Base-by-base conservation (phyloP, 2,888 invertebrate species). In the Epirrita christyi region DNA sequence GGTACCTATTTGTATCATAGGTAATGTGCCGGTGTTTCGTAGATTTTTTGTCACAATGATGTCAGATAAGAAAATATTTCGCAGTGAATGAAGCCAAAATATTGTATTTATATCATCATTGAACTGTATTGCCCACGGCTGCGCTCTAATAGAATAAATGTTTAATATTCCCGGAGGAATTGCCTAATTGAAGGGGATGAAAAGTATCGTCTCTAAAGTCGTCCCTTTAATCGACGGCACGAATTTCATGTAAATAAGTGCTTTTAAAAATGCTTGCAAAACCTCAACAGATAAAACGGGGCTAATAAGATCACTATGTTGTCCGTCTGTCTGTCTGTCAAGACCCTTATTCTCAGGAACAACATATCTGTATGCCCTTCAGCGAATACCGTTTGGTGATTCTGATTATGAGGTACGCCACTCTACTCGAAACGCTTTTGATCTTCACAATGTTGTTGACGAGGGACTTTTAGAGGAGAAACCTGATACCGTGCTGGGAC, bases 1-100 rank as follows among this genome's bases (percentile, higher is more conserved):
- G 67, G 60, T 66, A 66, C 67, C 36, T 54, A 59, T 59, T 58
- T 48, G 58, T 57, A 59, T 63, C 55, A 47, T 59, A 37, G 40
- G n/a, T 38, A 11, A 14, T 27, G 46, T 37, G 28, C 34, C 32
- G 32, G 48, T 42, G 32, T 41, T 34, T 36, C 36, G 44, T 37
- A 36, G 42, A 48, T 54, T 55, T 55, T 43, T 55, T 43, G 42
- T 45, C 41, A 48, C 36, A 13, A 36, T 9, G 21, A 32, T 32
- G 32, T 32, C 36, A 10, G 6, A 36, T 10, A 27, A 34, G 8
- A 32, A 7, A 34, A 42, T 43, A 13, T 11, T 11, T 42, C 10
- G 9, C 21, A 42, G 27, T 50, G 13, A 27, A 49, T 34, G 0
- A 34, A 53, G 27, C 11, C 13, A 41, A 34, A 21, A 34, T 13